Base-by-base conservation (phyloP, 2,888 invertebrate species). In the Formica aserva region DNA sequence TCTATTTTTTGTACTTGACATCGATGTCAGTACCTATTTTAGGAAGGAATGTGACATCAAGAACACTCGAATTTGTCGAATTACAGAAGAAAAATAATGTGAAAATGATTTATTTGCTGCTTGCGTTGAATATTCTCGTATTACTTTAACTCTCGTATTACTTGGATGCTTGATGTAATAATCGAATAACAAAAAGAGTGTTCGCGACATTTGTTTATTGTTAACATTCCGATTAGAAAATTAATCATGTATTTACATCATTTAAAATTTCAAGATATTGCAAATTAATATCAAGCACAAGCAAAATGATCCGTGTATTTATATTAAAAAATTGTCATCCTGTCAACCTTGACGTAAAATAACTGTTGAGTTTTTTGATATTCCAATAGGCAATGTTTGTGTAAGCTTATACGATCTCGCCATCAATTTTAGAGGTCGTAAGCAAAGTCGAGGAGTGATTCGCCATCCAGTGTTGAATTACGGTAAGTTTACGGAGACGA, bases 31-130 rank as follows among this genome's bases (percentile, higher is more conserved):
- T 60, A 72, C 15, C 29, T 57, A 69, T 57, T 71, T 71, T 60
- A 57, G 57, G 18, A 71, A 63, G 22, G 45, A 78, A 78, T 71
- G 78, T 35, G 72, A 35, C 57, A 5, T 69, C 57, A 60, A 71
- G 78, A 60, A 60, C 60, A 71, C 71, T 60, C 57, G 32, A 78
- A 78, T 57, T 78, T 78, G 45, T 78, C 57, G 29, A 69, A 78
- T 71, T 78, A 77, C 38, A 32, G 57, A 38, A 55, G 15, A 22
- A 60, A 57, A 72, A 78, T 69, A 69, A 77, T 78, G 41, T 57
- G 57, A 35, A 78, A 78, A 71, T 57, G 41, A 78, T 78, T 71
- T 78, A 60, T 72, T 60, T 77, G 55, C 69, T 52, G 38, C 1
- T 29, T 29, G 41, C 71, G 18, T 71, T 22, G 45, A 77, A 78